Evolutionary conservation across 2,888 invertebrate species (phyloP).

Genomic region (Drosophila villosipedis): DNA sequence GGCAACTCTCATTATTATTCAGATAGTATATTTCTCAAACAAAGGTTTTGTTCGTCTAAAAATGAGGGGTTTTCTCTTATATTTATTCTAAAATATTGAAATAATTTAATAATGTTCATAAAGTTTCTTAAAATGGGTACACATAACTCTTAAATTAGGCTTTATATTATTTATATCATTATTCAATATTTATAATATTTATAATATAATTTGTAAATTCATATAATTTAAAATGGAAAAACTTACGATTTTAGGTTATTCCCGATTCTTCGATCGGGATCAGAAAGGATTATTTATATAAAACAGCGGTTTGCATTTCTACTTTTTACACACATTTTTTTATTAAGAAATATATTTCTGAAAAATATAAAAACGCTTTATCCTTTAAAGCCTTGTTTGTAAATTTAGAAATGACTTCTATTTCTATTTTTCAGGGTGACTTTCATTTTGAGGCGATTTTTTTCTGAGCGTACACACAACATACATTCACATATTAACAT

Average conservation of each 20-base stretch:
- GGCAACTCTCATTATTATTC: not conserved
- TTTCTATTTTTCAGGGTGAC: not conserved
- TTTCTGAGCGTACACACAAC: not conserved
- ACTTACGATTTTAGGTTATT: not conserved
- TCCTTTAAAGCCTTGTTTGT: not conserved
- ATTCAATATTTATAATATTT: not conserved
- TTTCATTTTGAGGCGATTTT: not conserved
- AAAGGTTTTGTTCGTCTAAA: not conserved
- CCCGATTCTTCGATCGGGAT: rapidly evolving
- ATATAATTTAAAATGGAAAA: not conserved
- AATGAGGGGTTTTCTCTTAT: rapidly evolving
- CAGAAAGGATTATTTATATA: not conserved
- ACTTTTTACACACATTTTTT: not conserved
- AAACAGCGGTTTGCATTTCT: not conserved
- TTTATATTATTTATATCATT: not conserved
- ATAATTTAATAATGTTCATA: not conserved
- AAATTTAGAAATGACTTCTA: not conserved
- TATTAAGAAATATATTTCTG: not conserved
- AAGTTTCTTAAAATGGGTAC: too few relatives aligned
- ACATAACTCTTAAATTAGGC: not conserved
- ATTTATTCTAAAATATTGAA: not conserved
- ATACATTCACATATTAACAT: not conserved
- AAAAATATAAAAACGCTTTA: not conserved
- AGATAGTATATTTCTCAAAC: not conserved
- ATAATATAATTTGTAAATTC: not conserved